A percentile compares a stretch with the other conserved stretches of the same genome.
These are phyloP conservation scores for Nycticryphes semicollaris DNA, from an alignment of 2,113 vertebrate genomes.

Conservation along the genomic window DNA sequence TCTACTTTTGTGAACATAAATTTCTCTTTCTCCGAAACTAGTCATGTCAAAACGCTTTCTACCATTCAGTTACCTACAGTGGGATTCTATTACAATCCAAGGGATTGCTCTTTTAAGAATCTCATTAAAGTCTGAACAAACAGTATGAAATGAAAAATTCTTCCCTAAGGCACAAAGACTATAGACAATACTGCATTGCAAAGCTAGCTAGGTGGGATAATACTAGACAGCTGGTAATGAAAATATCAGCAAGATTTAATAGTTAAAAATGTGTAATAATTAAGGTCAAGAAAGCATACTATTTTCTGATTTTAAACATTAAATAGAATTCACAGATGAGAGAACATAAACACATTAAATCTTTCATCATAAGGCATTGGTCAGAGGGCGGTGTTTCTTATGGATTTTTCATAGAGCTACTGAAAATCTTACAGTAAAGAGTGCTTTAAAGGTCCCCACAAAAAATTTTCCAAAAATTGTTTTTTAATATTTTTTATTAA, in stretches of 20 bases:
- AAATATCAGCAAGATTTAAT: constrained; percentile 12
- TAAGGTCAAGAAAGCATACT: background rate
- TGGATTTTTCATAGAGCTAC: background rate
- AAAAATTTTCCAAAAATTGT: background rate
- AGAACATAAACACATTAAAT: background rate
- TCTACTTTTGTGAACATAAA: background rate
- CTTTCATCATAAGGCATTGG: background rate
- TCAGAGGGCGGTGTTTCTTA: background rate
- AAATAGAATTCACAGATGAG: background rate
- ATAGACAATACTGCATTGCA: background rate
- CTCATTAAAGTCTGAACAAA: constrained; percentile 57
- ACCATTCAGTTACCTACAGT: background rate
- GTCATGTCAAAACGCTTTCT: background rate
- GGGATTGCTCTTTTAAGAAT: constrained; percentile 53
- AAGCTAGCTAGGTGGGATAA: background rate
- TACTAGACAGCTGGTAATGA: background rate
- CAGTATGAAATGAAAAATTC: constrained; percentile 49
- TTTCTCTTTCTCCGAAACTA: constrained; percentile 3
- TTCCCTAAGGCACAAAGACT: background rate
- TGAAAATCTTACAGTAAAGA: background rate
- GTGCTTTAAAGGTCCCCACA: background rate
- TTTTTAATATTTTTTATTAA: background rate
- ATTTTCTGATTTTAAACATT: background rate
- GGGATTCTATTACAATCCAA: constrained; percentile 22
- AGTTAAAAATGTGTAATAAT: constrained; percentile 10